These are phyloP conservation scores for Tapirus indicus DNA, from an alignment of 2,797 vertebrate genomes.

Conservation along the genomic window DNA sequence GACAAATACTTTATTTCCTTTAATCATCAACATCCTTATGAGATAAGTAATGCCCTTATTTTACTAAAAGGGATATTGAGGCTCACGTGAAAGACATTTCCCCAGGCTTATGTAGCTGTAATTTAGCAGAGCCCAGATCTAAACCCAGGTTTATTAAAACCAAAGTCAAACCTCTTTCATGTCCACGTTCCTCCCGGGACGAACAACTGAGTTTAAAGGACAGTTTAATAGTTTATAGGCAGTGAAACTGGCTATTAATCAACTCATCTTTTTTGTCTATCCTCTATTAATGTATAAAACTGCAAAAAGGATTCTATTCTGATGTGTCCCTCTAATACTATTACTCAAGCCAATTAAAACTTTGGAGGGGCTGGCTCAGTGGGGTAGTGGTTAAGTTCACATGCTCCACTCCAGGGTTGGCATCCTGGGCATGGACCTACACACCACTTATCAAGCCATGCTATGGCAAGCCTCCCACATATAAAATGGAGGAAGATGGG, in stretches of 20 bases:
- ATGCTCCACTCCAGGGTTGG: no score
- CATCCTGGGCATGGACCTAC: no score
- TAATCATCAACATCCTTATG: not conserved
- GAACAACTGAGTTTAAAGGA: not conserved
- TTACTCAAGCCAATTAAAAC: not conserved
- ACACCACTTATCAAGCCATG: no score
- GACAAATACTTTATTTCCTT: not conserved
- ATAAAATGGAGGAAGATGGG: no score
- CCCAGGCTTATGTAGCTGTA: not conserved
- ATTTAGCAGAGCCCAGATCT: not conserved
- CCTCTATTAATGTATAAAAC: not conserved
- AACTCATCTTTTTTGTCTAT: not conserved
- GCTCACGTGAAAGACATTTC: not conserved
- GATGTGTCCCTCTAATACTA: not conserved
- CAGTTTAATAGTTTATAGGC: not conserved
- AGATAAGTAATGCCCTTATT: not conserved
- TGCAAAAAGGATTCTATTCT: conserved; percentile 1
- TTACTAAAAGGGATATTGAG: not conserved
- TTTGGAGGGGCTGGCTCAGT: not conserved
- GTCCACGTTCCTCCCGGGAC: not conserved
- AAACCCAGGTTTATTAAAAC: conserved; percentile 27
- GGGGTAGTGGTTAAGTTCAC: no score
- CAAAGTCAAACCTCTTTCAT: conserved; percentile 21
- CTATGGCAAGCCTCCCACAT: no score
- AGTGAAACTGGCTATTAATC: not conserved